Percentiles rank a stretch among this genome's conserved stretches.
phyloP scores from a whole-genome alignment of 2,113 vertebrate genomes.

The Carollia perspicillata region DNA sequence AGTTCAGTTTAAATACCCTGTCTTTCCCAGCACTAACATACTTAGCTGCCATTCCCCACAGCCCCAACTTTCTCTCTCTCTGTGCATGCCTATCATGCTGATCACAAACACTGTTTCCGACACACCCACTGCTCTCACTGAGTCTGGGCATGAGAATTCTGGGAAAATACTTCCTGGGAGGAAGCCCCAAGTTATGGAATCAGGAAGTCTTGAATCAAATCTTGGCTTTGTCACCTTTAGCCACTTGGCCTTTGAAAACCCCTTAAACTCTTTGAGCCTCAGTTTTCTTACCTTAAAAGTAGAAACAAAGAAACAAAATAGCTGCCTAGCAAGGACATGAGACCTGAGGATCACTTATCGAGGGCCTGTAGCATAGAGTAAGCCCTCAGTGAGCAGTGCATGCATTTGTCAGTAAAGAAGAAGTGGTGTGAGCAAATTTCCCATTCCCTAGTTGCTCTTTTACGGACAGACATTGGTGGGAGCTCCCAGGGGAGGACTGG shows the following conservation, averaged over 20 bases:
- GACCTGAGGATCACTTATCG: background rate
- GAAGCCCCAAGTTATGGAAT: background rate
- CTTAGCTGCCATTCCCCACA: background rate
- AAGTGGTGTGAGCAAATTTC: background rate
- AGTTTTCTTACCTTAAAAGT: background rate
- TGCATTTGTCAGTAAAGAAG: background rate
- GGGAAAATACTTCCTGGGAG: background rate
- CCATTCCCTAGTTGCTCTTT: background rate
- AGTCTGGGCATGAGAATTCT: background rate
- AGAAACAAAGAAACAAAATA: background rate
- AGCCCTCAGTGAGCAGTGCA: background rate
- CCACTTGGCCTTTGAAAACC: background rate
- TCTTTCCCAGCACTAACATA: background rate
- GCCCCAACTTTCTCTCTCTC: accelerated
- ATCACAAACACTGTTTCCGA: background rate
- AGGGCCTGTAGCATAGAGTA: background rate
- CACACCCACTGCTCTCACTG: too few species aligned
- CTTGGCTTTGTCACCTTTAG: background rate
- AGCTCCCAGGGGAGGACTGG: background rate
- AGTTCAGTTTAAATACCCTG: background rate
- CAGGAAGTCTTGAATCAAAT: background rate
- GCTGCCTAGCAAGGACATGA: background rate
- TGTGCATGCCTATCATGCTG: background rate
- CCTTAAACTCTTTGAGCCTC: background rate
- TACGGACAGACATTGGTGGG: background rate